phyloP scores from a whole-genome alignment of 2,888 invertebrate species.

The Cybosia mesomella region DNA sequence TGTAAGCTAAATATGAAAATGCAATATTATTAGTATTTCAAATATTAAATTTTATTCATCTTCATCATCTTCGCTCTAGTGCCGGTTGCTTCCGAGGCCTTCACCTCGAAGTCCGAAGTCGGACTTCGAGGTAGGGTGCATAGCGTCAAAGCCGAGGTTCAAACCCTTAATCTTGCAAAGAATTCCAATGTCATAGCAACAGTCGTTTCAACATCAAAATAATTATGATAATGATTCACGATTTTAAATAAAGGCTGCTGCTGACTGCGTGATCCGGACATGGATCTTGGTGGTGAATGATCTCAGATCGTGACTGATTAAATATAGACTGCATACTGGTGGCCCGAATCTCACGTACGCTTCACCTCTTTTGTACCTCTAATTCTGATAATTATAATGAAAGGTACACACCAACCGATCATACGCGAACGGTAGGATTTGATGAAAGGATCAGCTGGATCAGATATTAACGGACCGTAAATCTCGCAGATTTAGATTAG shows the following conservation, averaged over 20 bases:
- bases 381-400: neutral
- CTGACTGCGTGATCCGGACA: neutral
- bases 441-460: no score
- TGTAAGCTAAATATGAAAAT: neutral
- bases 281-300: slow-evolving; percentile 9
- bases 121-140: no score
- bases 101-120: no score
- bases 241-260: neutral
- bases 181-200: neutral
- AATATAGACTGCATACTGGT: slow-evolving; percentile 11
- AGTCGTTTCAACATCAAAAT: neutral
- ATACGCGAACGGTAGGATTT: no score
- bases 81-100: no score
- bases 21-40: neutral
- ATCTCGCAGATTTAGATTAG: no score
- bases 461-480: no score
- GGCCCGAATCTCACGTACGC: slow-evolving; percentile 34
- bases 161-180: neutral
- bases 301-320: slow-evolving; percentile 30
- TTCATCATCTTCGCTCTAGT: no score
- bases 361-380: neutral
- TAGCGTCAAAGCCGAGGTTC: neutral
- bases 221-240: slow-evolving; percentile 1
- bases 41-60: neutral
- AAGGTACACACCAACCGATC: neutral